Conservation (phyloP, 2,888 invertebrate genomes). For the Kuschelorhynchus macadamiae region DNA sequence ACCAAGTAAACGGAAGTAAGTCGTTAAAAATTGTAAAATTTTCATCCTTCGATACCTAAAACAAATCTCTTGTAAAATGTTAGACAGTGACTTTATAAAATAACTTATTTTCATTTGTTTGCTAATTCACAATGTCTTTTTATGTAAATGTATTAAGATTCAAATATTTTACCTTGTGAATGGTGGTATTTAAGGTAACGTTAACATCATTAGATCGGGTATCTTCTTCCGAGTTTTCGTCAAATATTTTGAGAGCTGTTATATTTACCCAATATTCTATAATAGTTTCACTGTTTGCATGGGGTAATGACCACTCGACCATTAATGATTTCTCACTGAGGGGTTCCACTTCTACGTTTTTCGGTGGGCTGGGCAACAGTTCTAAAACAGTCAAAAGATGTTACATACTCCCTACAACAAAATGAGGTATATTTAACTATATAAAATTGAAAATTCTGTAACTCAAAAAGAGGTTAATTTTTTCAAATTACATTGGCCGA, state of each 20-base stretch:
- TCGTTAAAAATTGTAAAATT: slow-evolving; percentile 75
- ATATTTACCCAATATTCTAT: slow-evolving; percentile 80
- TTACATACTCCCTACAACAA: too few relatives aligned
- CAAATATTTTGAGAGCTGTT: slow-evolving; percentile 79
- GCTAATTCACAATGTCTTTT: too few relatives aligned
- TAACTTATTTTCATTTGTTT: too few relatives aligned
- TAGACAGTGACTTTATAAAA: too few relatives aligned
- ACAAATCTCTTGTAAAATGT: too few relatives aligned
- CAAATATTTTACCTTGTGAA: slow-evolving; percentile 38
- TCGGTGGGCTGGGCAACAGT: slow-evolving; percentile 82
- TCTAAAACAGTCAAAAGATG: slow-evolving; percentile 70
- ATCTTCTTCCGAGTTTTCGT: slow-evolving; percentile 71
- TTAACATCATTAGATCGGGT: slow-evolving; percentile 54
- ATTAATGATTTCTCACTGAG: slow-evolving; percentile 80
- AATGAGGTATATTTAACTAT: too few relatives aligned
- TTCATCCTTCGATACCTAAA: slow-evolving; percentile 74
- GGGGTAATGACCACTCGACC: slow-evolving; percentile 80
- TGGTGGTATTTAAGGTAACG: slow-evolving; percentile 27
- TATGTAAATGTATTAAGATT: slow-evolving; percentile 52
- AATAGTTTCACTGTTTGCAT: slow-evolving; percentile 76
- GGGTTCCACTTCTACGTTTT: slow-evolving; percentile 80
- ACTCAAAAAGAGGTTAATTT: too few relatives aligned
- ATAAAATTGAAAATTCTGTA: too few relatives aligned
- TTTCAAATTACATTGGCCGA: too few relatives aligned
- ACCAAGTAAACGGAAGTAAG: slow-evolving; percentile 85